Percentiles rank a stretch among this genome's conserved stretches.
Conservation (phyloP, 2,113 vertebrate genomes). For the Trogon surrucura region DNA sequence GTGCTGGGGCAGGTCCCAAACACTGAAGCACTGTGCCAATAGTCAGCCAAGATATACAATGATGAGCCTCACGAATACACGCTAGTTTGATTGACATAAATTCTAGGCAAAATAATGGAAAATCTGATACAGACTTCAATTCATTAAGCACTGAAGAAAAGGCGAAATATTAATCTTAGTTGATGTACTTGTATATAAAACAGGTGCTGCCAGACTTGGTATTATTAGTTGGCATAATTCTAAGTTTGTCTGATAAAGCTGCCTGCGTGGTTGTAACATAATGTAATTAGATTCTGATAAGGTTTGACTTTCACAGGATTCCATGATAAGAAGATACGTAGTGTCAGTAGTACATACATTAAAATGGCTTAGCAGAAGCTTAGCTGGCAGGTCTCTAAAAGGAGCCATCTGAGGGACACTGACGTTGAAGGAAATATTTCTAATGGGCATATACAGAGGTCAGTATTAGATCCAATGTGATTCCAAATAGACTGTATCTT, state of each 20-base stretch:
- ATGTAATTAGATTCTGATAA: not conserved
- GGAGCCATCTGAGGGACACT: not conserved
- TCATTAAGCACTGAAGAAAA: slow-evolving; percentile 15
- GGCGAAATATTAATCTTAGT: not conserved
- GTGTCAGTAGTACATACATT: not conserved
- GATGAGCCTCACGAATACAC: not conserved
- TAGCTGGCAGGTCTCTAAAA: not conserved
- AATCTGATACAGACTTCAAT: slow-evolving; percentile 7
- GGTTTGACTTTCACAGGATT: not conserved
- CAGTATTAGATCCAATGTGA: not conserved
- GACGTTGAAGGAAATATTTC: not conserved
- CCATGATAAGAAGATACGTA: not conserved
- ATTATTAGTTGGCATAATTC: not conserved
- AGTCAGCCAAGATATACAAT: not conserved
- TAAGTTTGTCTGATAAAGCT: slow-evolving; percentile 12
- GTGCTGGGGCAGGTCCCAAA: not conserved
- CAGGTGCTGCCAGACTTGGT: not conserved
- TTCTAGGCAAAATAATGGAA: slow-evolving; percentile 31
- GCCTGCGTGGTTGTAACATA: not conserved
- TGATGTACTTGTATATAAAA: not conserved
- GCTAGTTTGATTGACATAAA: not conserved
- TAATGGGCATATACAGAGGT: not conserved
- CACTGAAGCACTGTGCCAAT: not conserved
- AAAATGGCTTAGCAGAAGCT: not conserved
- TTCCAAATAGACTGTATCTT: not conserved